These are phyloP conservation scores for Eupithecia subfuscata DNA, from an alignment of 2,888 invertebrate genomes.

Conservation along the genomic window DNA sequence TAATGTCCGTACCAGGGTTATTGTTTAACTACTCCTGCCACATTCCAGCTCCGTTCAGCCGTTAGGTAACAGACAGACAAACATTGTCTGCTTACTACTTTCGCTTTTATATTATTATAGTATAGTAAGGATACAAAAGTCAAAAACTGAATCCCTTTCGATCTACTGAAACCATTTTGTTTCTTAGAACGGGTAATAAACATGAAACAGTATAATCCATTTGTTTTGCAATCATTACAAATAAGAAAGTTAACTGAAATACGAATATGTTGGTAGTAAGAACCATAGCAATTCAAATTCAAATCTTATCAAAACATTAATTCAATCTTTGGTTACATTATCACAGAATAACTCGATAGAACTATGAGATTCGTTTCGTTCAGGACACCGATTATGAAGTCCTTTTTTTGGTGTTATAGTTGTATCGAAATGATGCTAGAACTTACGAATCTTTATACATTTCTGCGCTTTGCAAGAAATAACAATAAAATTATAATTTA, in stretches of 20 bases:
- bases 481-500: background rate
- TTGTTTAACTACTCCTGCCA: background rate
- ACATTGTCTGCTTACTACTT: background rate
- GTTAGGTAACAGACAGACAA: background rate
- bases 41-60: background rate
- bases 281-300: background rate
- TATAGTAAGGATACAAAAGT: background rate
- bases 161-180: background rate
- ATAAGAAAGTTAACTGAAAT: background rate
- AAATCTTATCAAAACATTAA: background rate
- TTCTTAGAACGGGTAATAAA: background rate
- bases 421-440: background rate
- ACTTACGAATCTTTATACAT: background rate
- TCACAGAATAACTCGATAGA: background rate
- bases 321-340: background rate
- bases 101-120: background rate
- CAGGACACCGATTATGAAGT: background rate
- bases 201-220: background rate
- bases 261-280: background rate
- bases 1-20: background rate
- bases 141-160: background rate
- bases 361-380: background rate
- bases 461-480: background rate
- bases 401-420: background rate
- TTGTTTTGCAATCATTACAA: background rate